Conservation (phyloP, 2,113 vertebrate species). For the human (Homo sapiens) region GRCh38 chr1:97006501-97007000, state of each 20-base stretch:
- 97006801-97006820: constrained; percentile 53
- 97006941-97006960: constrained; percentile 47
- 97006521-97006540: background rate
- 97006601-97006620: constrained; percentile 35
- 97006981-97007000: background rate
- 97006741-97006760: constrained; percentile 42
- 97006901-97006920: constrained; percentile 41
- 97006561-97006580: constrained; percentile 71
- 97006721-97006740: constrained; percentile 40
- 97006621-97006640: constrained; percentile 37
- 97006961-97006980: background rate
- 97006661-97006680: constrained; percentile 38
- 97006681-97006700: constrained; percentile 34
- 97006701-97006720: constrained; percentile 58
- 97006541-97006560: constrained; percentile 34
- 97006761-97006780: background rate
- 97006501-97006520: background rate
- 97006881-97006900: constrained; percentile 41
- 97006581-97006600: constrained; percentile 29
- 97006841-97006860: constrained; percentile 60
- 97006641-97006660: constrained; percentile 54
- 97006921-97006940: constrained; percentile 64
- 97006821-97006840: constrained; percentile 43
- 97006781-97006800: background rate
- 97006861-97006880: constrained; percentile 38